A percentile compares a stretch with the other conserved stretches of the same genome.
Evolutionary conservation across 2,888 invertebrate species (phyloP).

Genomic region (Kryphioiulus occultus): DNA sequence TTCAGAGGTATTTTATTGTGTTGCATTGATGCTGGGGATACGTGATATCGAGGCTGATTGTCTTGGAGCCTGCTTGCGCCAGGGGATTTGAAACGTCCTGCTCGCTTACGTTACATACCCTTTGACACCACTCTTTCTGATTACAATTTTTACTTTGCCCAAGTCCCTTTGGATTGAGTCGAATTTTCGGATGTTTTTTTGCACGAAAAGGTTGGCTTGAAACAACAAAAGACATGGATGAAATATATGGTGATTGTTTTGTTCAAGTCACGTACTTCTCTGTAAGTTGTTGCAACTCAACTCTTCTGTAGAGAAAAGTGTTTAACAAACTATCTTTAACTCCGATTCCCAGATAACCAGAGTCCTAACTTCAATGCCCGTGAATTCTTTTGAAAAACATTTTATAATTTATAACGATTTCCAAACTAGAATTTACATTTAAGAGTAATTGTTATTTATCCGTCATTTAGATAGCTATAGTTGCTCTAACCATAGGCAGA

Average conservation of each 20-base stretch:
- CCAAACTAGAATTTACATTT: too few species aligned
- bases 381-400: too few species aligned
- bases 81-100: neutral
- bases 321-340: neutral
- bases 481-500: too few species aligned
- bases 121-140: slow-evolving; percentile 31
- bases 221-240: neutral
- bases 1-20: neutral
- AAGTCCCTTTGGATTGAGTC: neutral
- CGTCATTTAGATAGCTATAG: too few species aligned
- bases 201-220: neutral
- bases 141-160: neutral
- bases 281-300: neutral
- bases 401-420: too few species aligned
- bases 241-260: neutral
- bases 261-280: neutral
- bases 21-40: neutral
- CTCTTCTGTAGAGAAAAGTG: neutral
- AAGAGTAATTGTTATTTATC: too few species aligned
- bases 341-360: too few species aligned
- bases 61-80: neutral
- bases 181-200: neutral
- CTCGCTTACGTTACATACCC: neutral
- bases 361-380: too few species aligned
- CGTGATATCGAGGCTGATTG: neutral